Conservation (phyloP, 2,113 vertebrate species). For the Lophotis ruficrista region DNA sequence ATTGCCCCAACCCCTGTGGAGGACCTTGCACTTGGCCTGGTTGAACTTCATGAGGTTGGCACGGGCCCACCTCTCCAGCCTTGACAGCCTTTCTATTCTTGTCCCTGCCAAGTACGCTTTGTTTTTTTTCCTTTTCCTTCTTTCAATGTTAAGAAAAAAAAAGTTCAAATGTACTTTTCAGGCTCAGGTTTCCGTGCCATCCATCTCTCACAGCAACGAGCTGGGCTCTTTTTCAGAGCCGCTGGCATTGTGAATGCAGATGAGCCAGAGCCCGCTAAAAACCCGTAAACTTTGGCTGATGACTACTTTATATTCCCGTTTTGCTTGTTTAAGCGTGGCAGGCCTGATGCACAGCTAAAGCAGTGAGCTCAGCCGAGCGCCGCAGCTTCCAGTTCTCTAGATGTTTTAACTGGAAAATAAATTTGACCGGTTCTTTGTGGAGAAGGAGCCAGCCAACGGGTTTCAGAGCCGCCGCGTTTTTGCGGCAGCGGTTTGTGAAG, state of each 20-base stretch:
- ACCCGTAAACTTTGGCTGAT: not conserved
- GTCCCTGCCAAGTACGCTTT: accelerated
- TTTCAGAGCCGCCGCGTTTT: not conserved
- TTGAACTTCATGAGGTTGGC: too few relatives aligned
- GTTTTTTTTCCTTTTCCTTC: not conserved
- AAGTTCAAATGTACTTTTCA: not conserved
- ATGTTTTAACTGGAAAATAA: not conserved
- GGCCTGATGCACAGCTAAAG: not conserved
- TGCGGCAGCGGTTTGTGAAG: not conserved
- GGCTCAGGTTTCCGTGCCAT: not conserved
- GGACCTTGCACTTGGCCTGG: too few relatives aligned
- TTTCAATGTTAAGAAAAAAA: too few relatives aligned
- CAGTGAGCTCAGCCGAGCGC: not conserved
- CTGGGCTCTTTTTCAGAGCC: not conserved
- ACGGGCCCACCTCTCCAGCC: too few relatives aligned
- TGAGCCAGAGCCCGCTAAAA: not conserved
- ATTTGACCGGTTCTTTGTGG: accelerated
- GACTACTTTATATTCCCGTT: not conserved
- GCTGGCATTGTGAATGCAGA: not conserved
- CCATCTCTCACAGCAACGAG: not conserved
- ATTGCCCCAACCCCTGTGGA: too few relatives aligned
- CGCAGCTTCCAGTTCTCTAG: not conserved
- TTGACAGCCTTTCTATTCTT: not conserved
- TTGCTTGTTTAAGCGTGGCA: accelerated
- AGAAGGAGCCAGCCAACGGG: not conserved